Evolutionary conservation across 1,140 invertebrate genomes (phyloP).

Genomic region (Aphelenchoides avenae): DNA sequence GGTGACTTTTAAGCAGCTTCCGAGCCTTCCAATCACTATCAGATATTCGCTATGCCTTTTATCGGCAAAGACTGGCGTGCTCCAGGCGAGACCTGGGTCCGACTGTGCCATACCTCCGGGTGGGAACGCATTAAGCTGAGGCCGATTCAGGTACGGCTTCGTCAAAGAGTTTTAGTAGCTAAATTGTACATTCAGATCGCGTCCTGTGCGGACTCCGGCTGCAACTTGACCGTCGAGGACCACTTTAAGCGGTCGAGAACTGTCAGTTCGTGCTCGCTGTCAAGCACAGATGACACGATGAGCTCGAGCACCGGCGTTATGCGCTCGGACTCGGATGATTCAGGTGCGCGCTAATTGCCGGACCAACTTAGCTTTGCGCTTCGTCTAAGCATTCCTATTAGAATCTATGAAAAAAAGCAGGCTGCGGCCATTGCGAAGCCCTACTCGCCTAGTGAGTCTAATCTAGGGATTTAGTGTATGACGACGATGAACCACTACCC

Average conservation of each 20-base stretch:
- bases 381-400: neutral
- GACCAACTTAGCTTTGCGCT: neutral
- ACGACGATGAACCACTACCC: conserved; percentile 66
- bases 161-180: neutral
- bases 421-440: too few relatives aligned
- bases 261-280: conserved; percentile 18
- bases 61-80: conserved; percentile 68
- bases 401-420: neutral
- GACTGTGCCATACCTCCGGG: conserved; percentile 77
- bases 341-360: conserved; percentile 4
- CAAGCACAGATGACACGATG: conserved; percentile 24
- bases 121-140: conserved; percentile 88
- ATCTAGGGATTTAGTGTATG: conserved; percentile 18
- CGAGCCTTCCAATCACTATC: too few relatives aligned
- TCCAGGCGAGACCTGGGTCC: conserved; percentile 94
- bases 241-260: neutral
- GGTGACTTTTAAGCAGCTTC: too few relatives aligned
- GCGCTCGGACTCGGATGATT: conserved; percentile 27
- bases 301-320: conserved; percentile 1
- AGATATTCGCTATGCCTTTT: too few relatives aligned
- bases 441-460: neutral
- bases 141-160: conserved; percentile 44
- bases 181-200: conserved; percentile 17
- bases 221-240: conserved; percentile 12
- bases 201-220: conserved; percentile 17